Evolutionary conservation across 2,113 vertebrate genomes (phyloP), one percentile per base, ranked within the genome.

Genomic region (Orthochromis indermauri): DNA sequence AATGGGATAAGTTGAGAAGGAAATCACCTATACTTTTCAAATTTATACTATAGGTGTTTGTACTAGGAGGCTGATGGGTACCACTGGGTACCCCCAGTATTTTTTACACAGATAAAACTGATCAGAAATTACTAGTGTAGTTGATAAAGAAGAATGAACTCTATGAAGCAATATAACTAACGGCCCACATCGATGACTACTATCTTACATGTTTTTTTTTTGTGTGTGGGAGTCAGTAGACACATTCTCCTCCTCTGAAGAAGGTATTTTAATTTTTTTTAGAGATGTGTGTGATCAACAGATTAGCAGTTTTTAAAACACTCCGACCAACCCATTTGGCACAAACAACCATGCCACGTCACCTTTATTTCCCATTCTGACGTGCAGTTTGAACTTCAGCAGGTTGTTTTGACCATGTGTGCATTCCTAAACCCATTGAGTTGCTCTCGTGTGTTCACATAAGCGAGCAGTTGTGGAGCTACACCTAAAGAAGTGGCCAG

Each of bases 181-280:
- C 2, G 8, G 57, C 26, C 57, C 26, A 31, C 57, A 61, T 61
- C 0, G 8, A 61, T 61, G 26, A 61, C 57, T 59, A 59, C 57
- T 17, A 31, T 61, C 26, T 61, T 17, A 31, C 57, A 61, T 61
- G 57, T 0, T 2, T 4, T 1, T 55, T 59, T 17, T 16, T 1
- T 3, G 12, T 54, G 55, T 59, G 2, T 61, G 26, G 57, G 57
- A 61, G 57, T 61, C 57, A 61, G 57, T 61, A 61, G 26, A 31
- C 8, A 61, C 57, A 61, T 61, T 61, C 5, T 31, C 57, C 57
- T 6, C 57, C 8, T 17, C 26, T 31, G 57, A 31, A 61, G 26
- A 61, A 61, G 26, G 57, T 61, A 61, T 61, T 61, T 61, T 5
- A 1, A 2, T 2, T 5, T n/a, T n/a, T 66, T 35, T n/a, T n/a